Evolutionary conservation across 2,797 vertebrate genomes (phyloP), one percentile per base, ranked within the genome.

Genomic region (Acrocephalus scirpaceus): DNA sequence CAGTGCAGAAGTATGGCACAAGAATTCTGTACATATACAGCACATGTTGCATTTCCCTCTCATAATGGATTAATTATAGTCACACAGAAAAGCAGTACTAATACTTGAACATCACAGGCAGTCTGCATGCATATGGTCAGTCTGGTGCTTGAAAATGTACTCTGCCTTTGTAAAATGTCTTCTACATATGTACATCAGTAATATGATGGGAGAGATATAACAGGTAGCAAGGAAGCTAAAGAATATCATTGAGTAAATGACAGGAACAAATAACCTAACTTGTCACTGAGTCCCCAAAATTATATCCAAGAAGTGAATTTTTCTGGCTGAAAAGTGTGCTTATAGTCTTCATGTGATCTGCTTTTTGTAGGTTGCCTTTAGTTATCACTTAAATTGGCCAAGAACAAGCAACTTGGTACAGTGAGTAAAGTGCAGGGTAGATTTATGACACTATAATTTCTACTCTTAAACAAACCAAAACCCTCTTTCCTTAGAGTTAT

Each of bases 61-160:
- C 96, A 92, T 87, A 91, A 87, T 60, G 94, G 48, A 87, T 92
- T 85, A 72, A 96, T 93, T 95, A 94, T 50, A 38, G 13, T 71
- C 56, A 64, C 53, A 40, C 16, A 84, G 71, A 48, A 89, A 87
- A 79, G 44, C 66, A 71, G 10, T 23, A 70, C 47, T 82, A 64
- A 42, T 77, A 64, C 53, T 91, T 64, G 16, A 34, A 64, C 45
- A 82, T 70, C 5, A 1, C 81, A 87, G 44, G 60, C 84, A 85
- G 56, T 62, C 45, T 91, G 45, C 34, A 44, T 71, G 64, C 44
- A 70, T 38, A 64, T 53, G 67, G 71, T 48, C 83, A 79, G 56
- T 73, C 53, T 56, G 29, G 21, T 45, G 32, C 48, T 71, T 65
- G 50, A 80, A 96, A 72, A 80, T 34, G 18, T 80, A 69, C 58